Percentiles rank a stretch among this genome's conserved stretches.
Evolutionary conservation across 2,113 vertebrate species (phyloP).

Genomic region (Nibea albiflora): DNA sequence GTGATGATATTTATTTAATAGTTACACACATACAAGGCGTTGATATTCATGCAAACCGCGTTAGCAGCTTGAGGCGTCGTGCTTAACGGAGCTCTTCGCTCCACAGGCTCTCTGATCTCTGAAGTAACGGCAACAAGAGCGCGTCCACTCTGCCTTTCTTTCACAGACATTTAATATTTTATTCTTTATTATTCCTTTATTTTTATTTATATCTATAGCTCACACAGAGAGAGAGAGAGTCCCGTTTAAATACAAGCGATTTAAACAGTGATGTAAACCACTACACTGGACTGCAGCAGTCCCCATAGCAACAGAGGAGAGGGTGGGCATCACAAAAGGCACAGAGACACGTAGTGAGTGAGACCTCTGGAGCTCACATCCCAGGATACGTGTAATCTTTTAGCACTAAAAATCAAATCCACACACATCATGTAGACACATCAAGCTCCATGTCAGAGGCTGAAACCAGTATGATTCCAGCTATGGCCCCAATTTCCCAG

Average conservation of each 20-base stretch:
- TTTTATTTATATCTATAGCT: background rate
- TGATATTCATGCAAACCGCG: background rate
- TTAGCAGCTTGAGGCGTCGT: background rate
- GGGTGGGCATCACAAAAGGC: slow-evolving; percentile 56
- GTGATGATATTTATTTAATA: background rate
- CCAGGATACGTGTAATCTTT: background rate
- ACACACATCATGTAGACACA: slow-evolving; percentile 1
- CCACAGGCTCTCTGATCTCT: slow-evolving; percentile 46
- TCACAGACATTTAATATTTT: too few relatives aligned
- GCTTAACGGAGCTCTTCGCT: slow-evolving; percentile 21
- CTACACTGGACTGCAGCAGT: slow-evolving; percentile 81
- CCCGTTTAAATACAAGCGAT: background rate
- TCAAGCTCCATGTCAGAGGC: background rate
- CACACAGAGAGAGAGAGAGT: background rate
- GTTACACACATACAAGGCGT: background rate
- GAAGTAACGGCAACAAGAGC: background rate
- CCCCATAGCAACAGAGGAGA: slow-evolving; percentile 86
- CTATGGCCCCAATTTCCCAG: slow-evolving; percentile 40
- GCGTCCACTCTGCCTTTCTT: background rate
- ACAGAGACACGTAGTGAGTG: slow-evolving; percentile 2
- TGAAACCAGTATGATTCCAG: slow-evolving; percentile 33
- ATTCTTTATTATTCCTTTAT: too few relatives aligned
- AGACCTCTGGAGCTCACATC: slow-evolving; percentile 4
- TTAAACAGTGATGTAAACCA: slow-evolving; percentile 50
- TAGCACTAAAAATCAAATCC: slow-evolving; percentile 3